Conservation (phyloP, 2,888 invertebrate species). For the Scaptomyza flava region DNA sequence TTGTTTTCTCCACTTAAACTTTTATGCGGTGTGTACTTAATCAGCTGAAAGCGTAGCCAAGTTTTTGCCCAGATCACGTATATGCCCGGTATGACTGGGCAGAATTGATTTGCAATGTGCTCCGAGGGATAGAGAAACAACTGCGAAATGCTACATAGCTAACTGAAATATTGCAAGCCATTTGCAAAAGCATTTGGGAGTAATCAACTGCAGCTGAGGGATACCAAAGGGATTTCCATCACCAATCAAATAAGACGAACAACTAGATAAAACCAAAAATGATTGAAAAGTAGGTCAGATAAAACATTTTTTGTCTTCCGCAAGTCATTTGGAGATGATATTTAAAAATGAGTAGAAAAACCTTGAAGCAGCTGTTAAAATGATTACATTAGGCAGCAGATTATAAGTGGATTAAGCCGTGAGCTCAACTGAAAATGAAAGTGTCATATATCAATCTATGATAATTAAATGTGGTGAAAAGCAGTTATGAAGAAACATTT, state of each 20-base stretch:
- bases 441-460: not conserved
- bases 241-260: not conserved
- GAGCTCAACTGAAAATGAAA: not conserved
- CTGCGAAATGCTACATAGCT: not conserved
- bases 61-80: slow-evolving; percentile 44
- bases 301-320: not conserved
- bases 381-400: not conserved
- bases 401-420: not conserved
- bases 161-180: slow-evolving; percentile 30
- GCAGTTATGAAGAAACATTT: slow-evolving; percentile 12
- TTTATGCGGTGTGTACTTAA: slow-evolving; percentile 61
- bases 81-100: slow-evolving; percentile 37
- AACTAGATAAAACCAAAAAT: not conserved
- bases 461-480: not conserved
- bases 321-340: slow-evolving; percentile 22
- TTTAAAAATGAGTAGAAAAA: not conserved
- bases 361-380: not conserved
- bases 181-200: slow-evolving; percentile 24
- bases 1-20: slow-evolving; percentile 46
- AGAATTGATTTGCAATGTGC: slow-evolving; percentile 35
- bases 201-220: slow-evolving; percentile 19
- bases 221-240: slow-evolving; percentile 1
- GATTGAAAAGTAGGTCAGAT: slow-evolving; percentile 16
- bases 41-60: slow-evolving; percentile 73
- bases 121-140: not conserved